A percentile compares a stretch with the other conserved stretches of the same genome.
phyloP scores from a whole-genome alignment of 2,113 vertebrate species.

The Gobiocypris rarus region DNA sequence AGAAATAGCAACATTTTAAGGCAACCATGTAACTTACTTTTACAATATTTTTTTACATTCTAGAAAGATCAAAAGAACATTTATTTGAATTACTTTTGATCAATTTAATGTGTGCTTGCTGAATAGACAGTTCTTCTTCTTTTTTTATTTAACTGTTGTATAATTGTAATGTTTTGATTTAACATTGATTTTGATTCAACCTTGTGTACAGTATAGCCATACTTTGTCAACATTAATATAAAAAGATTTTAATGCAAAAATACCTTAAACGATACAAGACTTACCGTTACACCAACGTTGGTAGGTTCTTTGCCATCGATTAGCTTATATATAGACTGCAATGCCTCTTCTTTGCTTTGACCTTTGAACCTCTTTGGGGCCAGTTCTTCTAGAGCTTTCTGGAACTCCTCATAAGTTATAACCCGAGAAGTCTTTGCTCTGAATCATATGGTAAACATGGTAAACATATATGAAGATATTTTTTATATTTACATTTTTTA shows the following conservation, averaged over 20 bases:
- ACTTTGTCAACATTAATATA: background rate
- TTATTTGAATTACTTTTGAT: background rate
- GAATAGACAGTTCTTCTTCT: too few relatives aligned
- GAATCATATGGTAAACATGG: background rate
- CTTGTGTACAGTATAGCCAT: background rate
- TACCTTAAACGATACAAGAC: conserved; percentile 45
- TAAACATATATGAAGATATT: background rate
- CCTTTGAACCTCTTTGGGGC: conserved; percentile 90
- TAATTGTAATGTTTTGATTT: too few relatives aligned
- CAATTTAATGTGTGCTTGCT: background rate
- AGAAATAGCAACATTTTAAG: too few relatives aligned
- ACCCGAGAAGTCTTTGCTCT: conserved; percentile 90
- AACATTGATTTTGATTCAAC: background rate
- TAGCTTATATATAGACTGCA: conserved; percentile 82
- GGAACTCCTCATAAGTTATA: conserved; percentile 91
- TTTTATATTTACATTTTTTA: background rate
- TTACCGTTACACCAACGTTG: conserved; percentile 89
- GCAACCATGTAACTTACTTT: too few relatives aligned
- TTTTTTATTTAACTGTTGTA: too few relatives aligned
- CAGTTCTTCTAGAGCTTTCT: conserved; percentile 86
- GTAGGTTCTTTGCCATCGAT: conserved; percentile 87
- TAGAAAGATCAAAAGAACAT: background rate
- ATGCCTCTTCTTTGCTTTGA: conserved; percentile 87
- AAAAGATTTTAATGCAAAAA: background rate
- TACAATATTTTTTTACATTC: too few relatives aligned